phyloP scores from a whole-genome alignment of 30 jellyfish, hydroid and myxozoan species.

The Rhopilema esculentum region DNA sequence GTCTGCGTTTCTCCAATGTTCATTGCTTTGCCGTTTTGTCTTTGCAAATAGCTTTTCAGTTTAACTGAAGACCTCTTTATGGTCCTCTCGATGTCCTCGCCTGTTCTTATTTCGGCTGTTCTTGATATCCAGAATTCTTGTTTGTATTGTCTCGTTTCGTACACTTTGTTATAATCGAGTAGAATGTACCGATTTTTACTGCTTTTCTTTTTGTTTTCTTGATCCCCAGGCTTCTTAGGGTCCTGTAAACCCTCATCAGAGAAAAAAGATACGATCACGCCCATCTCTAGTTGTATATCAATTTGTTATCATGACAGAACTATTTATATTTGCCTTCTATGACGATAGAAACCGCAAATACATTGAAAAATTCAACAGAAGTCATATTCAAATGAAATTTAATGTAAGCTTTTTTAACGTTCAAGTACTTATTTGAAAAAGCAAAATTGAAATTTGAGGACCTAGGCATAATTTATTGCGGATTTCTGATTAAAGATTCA shows the following conservation, averaged over 20 bases:
- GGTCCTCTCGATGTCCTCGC: constrained; percentile 20
- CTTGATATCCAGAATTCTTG: constrained; percentile 79
- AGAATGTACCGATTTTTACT: constrained; percentile 63
- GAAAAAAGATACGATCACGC: constrained; percentile 68
- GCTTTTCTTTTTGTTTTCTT: constrained; percentile 41
- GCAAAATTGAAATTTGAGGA: too few relatives aligned
- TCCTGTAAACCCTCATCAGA: constrained; percentile 72
- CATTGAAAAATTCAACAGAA: too few relatives aligned
- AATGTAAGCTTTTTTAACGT: too few relatives aligned
- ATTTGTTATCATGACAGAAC: not conserved
- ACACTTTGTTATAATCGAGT: constrained; percentile 84
- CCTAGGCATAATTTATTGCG: too few relatives aligned
- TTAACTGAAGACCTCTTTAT: constrained; percentile 41
- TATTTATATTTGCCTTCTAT: not conserved
- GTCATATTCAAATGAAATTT: too few relatives aligned
- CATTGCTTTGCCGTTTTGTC: constrained; percentile 27
- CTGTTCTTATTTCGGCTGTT: not conserved
- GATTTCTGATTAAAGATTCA: too few relatives aligned
- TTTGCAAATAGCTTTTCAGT: constrained; percentile 61
- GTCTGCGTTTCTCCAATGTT: constrained; percentile 27
- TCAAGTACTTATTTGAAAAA: too few relatives aligned
- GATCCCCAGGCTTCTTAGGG: constrained; percentile 12
- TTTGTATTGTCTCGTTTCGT: constrained; percentile 82
- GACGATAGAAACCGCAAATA: too few relatives aligned
- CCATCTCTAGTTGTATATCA: constrained; percentile 43